Conservation (phyloP, 1,140 invertebrate genomes). For the Brachionus calyciflorus region DNA sequence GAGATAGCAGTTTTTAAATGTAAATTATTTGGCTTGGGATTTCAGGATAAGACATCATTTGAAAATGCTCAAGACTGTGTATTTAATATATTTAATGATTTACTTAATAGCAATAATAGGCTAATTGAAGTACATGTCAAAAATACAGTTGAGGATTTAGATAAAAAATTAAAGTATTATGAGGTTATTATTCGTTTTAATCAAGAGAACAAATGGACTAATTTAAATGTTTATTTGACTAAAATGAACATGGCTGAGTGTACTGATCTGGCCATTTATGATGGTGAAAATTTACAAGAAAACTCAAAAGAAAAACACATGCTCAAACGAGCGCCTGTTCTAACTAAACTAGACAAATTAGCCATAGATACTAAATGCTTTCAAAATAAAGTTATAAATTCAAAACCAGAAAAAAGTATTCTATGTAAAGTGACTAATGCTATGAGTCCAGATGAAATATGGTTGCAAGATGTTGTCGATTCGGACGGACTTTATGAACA, state of each 20-base stretch:
- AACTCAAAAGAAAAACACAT: neutral
- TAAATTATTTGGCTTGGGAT: neutral
- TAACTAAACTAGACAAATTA: slow-evolving; percentile 3
- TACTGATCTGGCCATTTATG: slow-evolving; percentile 10
- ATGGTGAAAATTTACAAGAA: slow-evolving; percentile 30
- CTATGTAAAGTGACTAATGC: neutral
- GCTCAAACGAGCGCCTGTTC: neutral
- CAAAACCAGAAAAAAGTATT: slow-evolving; percentile 1
- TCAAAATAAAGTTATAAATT: neutral
- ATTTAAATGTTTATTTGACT: slow-evolving; percentile 16
- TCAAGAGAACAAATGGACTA: neutral
- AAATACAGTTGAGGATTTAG: neutral
- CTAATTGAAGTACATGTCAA: neutral
- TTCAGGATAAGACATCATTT: neutral
- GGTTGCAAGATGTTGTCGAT: slow-evolving; percentile 20
- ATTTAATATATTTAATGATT: neutral
- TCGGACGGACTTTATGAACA: neutral
- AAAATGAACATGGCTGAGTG: slow-evolving; percentile 3
- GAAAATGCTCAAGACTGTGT: neutral
- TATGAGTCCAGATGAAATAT: neutral
- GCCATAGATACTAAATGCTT: neutral
- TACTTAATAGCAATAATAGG: neutral
- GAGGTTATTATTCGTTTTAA: neutral
- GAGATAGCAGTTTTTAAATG: slow-evolving; percentile 16
- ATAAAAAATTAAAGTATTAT: neutral